Evolutionary conservation across 2,113 vertebrate species (phyloP).

Genomic region (Malurus alboscapulatus): DNA sequence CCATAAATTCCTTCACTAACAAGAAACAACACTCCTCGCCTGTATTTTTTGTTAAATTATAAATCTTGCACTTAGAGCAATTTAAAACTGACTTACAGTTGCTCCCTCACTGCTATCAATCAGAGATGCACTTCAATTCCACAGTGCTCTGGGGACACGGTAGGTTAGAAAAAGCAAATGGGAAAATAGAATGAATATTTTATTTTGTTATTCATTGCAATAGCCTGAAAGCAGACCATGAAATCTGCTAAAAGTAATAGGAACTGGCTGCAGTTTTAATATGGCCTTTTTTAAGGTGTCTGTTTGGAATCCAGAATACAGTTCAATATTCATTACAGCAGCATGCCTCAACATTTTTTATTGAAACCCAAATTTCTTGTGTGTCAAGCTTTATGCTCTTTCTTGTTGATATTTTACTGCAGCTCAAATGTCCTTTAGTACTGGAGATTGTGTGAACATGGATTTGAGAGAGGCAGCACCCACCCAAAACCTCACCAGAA

Average conservation of each 20-base stretch:
- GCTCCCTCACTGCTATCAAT: not conserved
- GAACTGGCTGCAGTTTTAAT: not conserved
- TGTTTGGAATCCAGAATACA: not conserved
- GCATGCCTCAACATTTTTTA: not conserved
- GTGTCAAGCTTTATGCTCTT: not conserved
- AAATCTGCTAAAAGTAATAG: conserved; percentile 17
- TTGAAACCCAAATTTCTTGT: not conserved
- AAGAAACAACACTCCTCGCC: not conserved
- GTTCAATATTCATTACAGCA: not conserved
- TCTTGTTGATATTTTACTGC: not conserved
- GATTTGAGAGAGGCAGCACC: not conserved
- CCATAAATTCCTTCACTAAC: not conserved
- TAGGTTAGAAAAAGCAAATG: conserved; percentile 14
- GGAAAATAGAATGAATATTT: conserved; percentile 27
- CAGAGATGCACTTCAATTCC: conserved; percentile 16
- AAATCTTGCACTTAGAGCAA: not conserved
- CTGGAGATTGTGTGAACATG: fast-evolving
- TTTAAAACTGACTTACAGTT: not conserved
- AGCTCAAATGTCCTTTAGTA: not conserved
- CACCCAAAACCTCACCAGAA: not conserved
- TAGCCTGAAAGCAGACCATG: conserved; percentile 14
- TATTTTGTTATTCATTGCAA: conserved; percentile 5
- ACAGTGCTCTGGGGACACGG: not conserved
- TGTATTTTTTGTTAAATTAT: not conserved
- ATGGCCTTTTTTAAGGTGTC: not conserved